Evolutionary conservation across 2,113 vertebrate species (phyloP), one percentile per base, ranked within the genome.

Genomic region (Otolemur garnettii): DNA sequence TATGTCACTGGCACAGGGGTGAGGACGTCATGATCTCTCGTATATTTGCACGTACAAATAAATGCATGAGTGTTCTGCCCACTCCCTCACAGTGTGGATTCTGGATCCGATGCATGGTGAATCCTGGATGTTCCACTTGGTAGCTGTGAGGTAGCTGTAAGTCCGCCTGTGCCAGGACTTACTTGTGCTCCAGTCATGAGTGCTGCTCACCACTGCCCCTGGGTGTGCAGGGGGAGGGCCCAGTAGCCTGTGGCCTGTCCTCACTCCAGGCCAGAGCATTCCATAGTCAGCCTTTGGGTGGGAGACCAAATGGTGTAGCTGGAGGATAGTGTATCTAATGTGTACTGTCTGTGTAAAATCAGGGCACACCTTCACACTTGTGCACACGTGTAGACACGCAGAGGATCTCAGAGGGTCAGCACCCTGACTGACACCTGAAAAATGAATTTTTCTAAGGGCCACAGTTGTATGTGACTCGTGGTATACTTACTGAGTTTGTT

Each of bases 81-180:
- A 14, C 53, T 1, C 15, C 59, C 8, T 59, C 35, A 14, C n/a
- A 8, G 14, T 5, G 0, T 1, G 7, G 33, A 1, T 68, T 14
- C 35, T 38, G 74, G 17, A 26, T 53, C 19, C 30, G 64, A 50
- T 15, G 0, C 1, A 5, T 13, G 62, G 26, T 30, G 55, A 4
- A 1, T 3, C 53, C 30, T 0, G 1, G 77, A 4, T 13, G n/a
- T 57, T 15, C 7, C 4, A 2, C n/a, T 59, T 14, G 0, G 2
- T 33, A 0, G 4, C 45, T 1, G 9, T 1, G 35, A 15, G 45
- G 7, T n/a, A n/a, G n/a, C n/a, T n/a, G n/a, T n/a, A n/a, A n/a
- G n/a, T 33, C 1, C 7, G 45, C 71, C 17, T 86, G 26, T 33
- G 11, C 30, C 30, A 21, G 75, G 69, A 35, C 22, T 69, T 22